A percentile compares a stretch with the other conserved stretches of the same genome.
Conservation (phyloP, 2,797 vertebrate genomes). For the Acridotheres tristis region DNA sequence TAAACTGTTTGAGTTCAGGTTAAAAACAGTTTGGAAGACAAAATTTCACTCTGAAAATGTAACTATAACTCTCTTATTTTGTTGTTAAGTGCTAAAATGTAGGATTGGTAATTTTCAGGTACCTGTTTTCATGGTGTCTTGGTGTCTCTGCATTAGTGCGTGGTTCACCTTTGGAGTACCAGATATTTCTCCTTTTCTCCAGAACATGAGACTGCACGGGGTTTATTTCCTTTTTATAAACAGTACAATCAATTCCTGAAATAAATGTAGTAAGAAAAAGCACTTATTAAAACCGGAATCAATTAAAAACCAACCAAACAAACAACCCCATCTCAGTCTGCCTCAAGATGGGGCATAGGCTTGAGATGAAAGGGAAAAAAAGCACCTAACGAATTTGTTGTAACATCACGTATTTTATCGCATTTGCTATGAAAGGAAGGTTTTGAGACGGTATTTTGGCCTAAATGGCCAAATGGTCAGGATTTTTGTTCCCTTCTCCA, state of each 20-base stretch:
- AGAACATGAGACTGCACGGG: not conserved
- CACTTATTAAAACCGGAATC: not conserved
- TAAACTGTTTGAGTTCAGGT: not conserved
- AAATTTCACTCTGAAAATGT: not conserved
- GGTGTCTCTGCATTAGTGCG: accelerated
- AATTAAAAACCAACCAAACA: not conserved
- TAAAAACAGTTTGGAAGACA: not conserved
- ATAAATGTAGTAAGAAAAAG: not conserved
- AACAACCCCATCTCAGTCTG: not conserved
- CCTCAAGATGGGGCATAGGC: not conserved
- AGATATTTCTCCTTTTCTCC: not conserved
- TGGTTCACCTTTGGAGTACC: not conserved
- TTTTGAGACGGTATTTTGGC: not conserved
- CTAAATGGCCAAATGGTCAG: too few relatives aligned
- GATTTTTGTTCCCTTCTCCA: too few relatives aligned
- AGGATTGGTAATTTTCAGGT: not conserved
- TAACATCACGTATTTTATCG: not conserved
- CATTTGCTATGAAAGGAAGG: not conserved
- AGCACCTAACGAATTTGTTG: not conserved
- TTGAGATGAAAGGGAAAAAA: not conserved
- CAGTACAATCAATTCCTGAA: not conserved
- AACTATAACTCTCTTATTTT: not conserved
- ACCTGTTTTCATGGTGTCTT: not conserved
- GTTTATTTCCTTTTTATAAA: not conserved
- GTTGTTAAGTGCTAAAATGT: not conserved